These are phyloP conservation scores for Miichthys miiuy DNA, from an alignment of 2,797 vertebrate species.

Conservation along the genomic window DNA sequence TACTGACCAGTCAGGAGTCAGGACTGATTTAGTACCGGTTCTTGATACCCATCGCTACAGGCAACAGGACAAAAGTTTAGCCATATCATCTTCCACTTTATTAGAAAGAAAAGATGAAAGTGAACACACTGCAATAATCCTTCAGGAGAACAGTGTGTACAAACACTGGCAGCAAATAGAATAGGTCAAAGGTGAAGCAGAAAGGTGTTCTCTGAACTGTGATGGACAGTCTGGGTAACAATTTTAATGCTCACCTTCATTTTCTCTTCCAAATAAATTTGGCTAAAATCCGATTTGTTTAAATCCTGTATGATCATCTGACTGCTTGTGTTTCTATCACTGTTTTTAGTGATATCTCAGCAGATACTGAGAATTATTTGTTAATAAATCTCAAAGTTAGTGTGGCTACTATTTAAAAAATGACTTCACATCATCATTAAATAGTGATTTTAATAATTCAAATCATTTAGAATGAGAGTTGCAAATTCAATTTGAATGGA, in stretches of 20 bases:
- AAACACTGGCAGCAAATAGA: background rate
- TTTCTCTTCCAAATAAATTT: background rate
- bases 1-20: no score
- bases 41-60: no score
- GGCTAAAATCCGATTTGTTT: background rate
- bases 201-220: background rate
- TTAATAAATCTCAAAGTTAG: conserved; percentile 7
- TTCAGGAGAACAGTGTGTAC: background rate
- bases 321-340: background rate
- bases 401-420: background rate
- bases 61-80: background rate
- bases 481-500: conserved; percentile 17
- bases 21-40: no score
- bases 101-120: background rate
- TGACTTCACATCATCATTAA: background rate
- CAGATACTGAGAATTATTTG: background rate
- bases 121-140: background rate
- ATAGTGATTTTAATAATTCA: conserved; percentile 8
- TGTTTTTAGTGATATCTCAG: background rate
- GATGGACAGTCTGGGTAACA: background rate
- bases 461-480: conserved; percentile 7
- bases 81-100: background rate
- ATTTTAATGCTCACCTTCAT: background rate
- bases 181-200: background rate
- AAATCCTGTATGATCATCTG: background rate